Conservation (phyloP, 2,888 invertebrate species). For the Drosophila cracens region DNA sequence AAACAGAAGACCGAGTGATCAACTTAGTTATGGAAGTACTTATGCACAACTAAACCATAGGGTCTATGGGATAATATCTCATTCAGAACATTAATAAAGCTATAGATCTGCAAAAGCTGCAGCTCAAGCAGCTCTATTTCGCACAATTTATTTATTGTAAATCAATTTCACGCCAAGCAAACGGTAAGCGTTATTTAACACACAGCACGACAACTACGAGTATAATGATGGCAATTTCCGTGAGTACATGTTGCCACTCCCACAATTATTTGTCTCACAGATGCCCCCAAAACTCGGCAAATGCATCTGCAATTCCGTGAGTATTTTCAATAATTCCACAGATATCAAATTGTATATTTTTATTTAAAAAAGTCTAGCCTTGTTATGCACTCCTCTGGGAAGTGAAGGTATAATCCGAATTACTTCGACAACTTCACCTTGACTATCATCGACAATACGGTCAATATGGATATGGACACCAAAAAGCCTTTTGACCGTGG, state of each 20-base stretch:
- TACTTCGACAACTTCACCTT: slow-evolving; percentile 61
- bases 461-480: slow-evolving; percentile 52
- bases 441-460: slow-evolving; percentile 44
- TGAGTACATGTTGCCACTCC: slow-evolving; percentile 54
- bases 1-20: slow-evolving; percentile 17
- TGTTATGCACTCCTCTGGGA: slow-evolving; percentile 35
- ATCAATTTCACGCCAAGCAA: slow-evolving; percentile 76
- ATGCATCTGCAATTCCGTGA: slow-evolving; percentile 48
- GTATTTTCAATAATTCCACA: slow-evolving; percentile 5
- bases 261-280: slow-evolving; percentile 31
- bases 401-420: slow-evolving; percentile 29
- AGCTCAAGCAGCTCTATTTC: slow-evolving; percentile 32
- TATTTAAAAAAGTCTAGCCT: slow-evolving; percentile 35
- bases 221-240: slow-evolving; percentile 11
- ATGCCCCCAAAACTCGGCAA: slow-evolving; percentile 18
- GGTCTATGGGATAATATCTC: neutral
- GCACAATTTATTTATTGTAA: slow-evolving; percentile 43
- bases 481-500: slow-evolving; percentile 44
- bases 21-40: slow-evolving; percentile 1
- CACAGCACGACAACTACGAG: slow-evolving; percentile 62
- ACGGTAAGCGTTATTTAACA: slow-evolving; percentile 78
- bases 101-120: slow-evolving; percentile 7
- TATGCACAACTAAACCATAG: slow-evolving; percentile 17
- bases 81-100: slow-evolving; percentile 36
- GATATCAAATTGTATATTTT: neutral